A percentile compares a stretch with the other conserved stretches of the same genome.
Evolutionary conservation across 2,113 vertebrate genomes (phyloP).

Genomic region (Pimephales promelas): DNA sequence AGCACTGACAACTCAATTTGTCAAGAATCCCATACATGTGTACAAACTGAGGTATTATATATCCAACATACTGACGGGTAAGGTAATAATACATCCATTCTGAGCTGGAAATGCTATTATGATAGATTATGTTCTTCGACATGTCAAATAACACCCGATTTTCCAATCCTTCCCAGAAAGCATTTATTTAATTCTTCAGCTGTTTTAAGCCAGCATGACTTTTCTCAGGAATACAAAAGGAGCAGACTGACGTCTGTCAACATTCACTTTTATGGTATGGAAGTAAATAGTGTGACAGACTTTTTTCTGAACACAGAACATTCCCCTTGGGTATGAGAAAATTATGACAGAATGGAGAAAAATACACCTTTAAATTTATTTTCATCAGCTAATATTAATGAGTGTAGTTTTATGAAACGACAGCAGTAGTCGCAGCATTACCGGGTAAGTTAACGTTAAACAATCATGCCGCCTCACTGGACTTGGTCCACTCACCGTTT

Average conservation of each 20-base stretch:
- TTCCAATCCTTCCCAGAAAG: background rate
- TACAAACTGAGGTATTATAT: background rate
- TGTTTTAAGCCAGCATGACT: background rate
- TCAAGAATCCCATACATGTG: background rate
- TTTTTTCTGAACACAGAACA: background rate
- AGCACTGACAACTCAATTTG: background rate
- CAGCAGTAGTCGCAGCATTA: background rate
- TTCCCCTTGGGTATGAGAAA: background rate
- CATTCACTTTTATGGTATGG: background rate
- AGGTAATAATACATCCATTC: background rate
- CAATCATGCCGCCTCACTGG: background rate
- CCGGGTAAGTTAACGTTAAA: slow-evolving; percentile 10
- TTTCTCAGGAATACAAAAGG: background rate
- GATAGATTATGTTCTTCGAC: background rate
- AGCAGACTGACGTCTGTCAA: background rate
- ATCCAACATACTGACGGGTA: background rate
- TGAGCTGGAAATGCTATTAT: background rate
- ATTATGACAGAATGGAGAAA: background rate
- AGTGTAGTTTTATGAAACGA: background rate
- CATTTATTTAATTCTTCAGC: background rate
- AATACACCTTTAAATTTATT: background rate
- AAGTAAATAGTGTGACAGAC: background rate
- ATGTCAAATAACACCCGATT: background rate
- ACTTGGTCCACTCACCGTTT: background rate
- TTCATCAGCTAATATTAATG: background rate